Evolutionary conservation across 23 tunicate genomes (phyloP), one percentile per base, ranked within the genome.

Genomic region (Clavelina lepadiformis): DNA sequence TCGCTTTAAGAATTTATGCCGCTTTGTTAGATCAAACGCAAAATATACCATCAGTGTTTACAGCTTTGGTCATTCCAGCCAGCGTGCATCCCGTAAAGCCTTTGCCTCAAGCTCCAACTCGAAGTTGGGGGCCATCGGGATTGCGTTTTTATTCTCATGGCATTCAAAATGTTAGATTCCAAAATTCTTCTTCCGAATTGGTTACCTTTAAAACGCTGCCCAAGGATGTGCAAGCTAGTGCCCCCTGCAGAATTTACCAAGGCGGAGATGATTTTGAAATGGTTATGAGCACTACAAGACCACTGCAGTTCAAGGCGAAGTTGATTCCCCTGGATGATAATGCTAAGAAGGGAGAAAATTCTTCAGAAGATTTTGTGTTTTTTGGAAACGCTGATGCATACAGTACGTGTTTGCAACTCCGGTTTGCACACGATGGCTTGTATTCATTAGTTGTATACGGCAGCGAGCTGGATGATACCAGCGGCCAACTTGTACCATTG

Each of bases 91-190:
- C 33, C 20, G 21, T 13, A 3, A 22, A 23, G 19, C 44, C 71
- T 28, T 29, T 71, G 4, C 86, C 78, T 0, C 86, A 80, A 38
- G 62, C 81, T 5, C 65, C 86, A 25, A 38, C 33, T 23, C 57
- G 57, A 61, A 52, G 44, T 21, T 80, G 86, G 86, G 86, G 86
- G 18, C 86, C 86, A 25, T 51, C 47, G 32, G 64, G 69, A 26
- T 11, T 20, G 1, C 27, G 24, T 22, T 54, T 38, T 50, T 21
- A 38, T 49, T 23, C 51, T 22, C 25, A 51, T 34, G 80, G 71
- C 3, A 23, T 77, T 4, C 66, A 56, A 31, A 57, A 44, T 3
- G 33, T 75, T 3, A 24, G 31, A 4, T 61, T 34, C 31, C 21
- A 4, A 23, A 75, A 75, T 28, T 64, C 71, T 8, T 19, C 4